phyloP scores from a whole-genome alignment of 2,888 invertebrate genomes.

The Hydrotaea cyrtoneurina region DNA sequence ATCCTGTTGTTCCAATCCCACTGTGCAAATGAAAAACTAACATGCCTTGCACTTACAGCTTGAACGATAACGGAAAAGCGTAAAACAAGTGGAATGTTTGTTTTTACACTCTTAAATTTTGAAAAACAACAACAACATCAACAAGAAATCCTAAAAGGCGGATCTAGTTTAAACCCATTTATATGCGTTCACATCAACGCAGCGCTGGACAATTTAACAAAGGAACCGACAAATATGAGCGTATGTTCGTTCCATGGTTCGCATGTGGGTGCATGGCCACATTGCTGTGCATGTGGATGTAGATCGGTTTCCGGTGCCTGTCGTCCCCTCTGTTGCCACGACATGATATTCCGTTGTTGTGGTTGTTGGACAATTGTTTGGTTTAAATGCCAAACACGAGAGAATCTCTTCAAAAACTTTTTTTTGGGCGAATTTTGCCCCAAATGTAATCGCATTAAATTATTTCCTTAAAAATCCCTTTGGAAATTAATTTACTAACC shows the following conservation, averaged over 20 bases:
- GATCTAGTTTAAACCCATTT: neutral
- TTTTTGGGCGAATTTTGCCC: neutral
- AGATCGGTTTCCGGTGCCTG: neutral
- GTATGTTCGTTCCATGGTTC: neutral
- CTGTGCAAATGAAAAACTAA: neutral
- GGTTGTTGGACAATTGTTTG: neutral
- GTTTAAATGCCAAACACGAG: neutral
- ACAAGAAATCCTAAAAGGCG: neutral
- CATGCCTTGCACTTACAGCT: neutral
- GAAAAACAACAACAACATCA: neutral
- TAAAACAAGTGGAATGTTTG: constrained; percentile 7
- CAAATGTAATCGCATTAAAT: neutral
- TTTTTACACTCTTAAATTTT: neutral
- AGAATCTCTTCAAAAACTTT: neutral
- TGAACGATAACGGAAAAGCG: neutral
- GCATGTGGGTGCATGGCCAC: neutral
- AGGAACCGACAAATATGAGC: neutral
- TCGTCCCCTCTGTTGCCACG: neutral
- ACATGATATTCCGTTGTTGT: neutral
- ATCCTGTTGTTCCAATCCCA: neutral
- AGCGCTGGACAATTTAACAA: neutral
- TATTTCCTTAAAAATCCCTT: constrained; percentile 7
- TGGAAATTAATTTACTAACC: neutral
- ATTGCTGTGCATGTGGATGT: neutral
- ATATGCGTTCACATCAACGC: neutral